Conservation (phyloP, 35 echinoderm and acorn worm species). For the Lytechinus pictus region DNA sequence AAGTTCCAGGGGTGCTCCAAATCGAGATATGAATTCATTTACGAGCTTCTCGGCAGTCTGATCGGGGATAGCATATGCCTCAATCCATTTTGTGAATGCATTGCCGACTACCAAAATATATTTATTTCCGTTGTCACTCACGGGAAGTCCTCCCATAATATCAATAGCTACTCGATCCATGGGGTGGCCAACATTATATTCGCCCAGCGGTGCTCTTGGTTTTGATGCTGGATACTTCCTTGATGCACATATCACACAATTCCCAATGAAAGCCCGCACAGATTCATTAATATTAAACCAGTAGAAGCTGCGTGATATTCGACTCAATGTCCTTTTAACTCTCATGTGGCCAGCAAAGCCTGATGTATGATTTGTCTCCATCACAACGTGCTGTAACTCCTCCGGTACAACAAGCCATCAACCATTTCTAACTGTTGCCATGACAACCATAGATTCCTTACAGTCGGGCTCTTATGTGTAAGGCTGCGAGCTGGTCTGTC, state of each 20-base stretch:
- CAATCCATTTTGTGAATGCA: constrained; percentile 65
- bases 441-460: too few relatives aligned
- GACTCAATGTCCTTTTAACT: constrained; percentile 37
- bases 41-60: constrained; percentile 46
- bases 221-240: constrained; percentile 39
- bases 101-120: constrained; percentile 51
- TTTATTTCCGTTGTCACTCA: constrained; percentile 47
- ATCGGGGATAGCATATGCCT: constrained; percentile 40
- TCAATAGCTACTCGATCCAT: constrained; percentile 62
- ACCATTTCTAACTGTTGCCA: too few relatives aligned
- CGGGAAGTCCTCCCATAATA: constrained; percentile 51
- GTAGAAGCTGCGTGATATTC: constrained; percentile 50
- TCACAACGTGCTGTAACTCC: background rate
- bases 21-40: constrained; percentile 52
- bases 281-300: constrained; percentile 30
- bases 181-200: constrained; percentile 48
- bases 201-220: background rate
- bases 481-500: background rate
- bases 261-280: background rate
- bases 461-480: background rate
- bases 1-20: constrained; percentile 50
- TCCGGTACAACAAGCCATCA: background rate
- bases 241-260: constrained; percentile 53
- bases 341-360: constrained; percentile 39
- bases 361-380: constrained; percentile 13